phyloP scores from a whole-genome alignment of 2,888 invertebrate species.

The Drosophila colorata region DNA sequence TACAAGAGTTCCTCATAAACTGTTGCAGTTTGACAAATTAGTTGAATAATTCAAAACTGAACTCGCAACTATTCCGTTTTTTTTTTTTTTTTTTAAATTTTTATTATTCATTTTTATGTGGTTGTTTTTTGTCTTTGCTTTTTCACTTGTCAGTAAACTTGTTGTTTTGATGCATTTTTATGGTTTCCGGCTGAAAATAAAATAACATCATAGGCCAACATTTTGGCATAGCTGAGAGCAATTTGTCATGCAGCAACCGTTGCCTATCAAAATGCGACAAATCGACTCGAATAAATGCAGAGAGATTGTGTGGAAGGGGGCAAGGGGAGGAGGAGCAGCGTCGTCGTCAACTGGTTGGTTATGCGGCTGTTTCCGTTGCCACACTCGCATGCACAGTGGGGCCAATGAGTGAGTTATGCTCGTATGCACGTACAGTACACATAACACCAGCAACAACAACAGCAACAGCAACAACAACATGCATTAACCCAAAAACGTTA shows the following conservation, averaged over 20 bases:
- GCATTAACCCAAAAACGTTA: slow-evolving; percentile 84
- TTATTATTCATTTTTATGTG: too few relatives aligned
- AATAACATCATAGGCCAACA: slow-evolving; percentile 9
- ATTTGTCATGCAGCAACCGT: slow-evolving; percentile 49
- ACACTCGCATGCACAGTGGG: slow-evolving; percentile 32
- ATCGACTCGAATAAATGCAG: slow-evolving; percentile 4
- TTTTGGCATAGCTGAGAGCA: slow-evolving; percentile 41
- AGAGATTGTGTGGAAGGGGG: not conserved
- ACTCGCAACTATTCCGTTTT: slow-evolving; percentile 18
- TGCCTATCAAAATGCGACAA: slow-evolving; percentile 33
- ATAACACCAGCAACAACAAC: slow-evolving; percentile 10
- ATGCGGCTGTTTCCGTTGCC: slow-evolving; percentile 49
- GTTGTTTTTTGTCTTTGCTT: slow-evolving; percentile 3
- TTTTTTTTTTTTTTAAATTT: slow-evolving; percentile 3
- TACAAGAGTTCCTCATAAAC: slow-evolving; percentile 1
- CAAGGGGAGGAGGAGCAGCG: not conserved
- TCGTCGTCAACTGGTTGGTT: slow-evolving; percentile 51
- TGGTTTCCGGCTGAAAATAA: slow-evolving; percentile 28
- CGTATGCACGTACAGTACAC: slow-evolving; percentile 39
- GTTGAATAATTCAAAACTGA: slow-evolving; percentile 18
- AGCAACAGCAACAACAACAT: slow-evolving; percentile 43
- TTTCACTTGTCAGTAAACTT: not conserved
- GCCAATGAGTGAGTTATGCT: slow-evolving; percentile 31
- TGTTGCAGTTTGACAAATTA: not conserved
- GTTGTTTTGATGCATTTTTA: slow-evolving; percentile 39